phyloP scores from a whole-genome alignment of 2,797 vertebrate species.

The Australoheros facetus region DNA sequence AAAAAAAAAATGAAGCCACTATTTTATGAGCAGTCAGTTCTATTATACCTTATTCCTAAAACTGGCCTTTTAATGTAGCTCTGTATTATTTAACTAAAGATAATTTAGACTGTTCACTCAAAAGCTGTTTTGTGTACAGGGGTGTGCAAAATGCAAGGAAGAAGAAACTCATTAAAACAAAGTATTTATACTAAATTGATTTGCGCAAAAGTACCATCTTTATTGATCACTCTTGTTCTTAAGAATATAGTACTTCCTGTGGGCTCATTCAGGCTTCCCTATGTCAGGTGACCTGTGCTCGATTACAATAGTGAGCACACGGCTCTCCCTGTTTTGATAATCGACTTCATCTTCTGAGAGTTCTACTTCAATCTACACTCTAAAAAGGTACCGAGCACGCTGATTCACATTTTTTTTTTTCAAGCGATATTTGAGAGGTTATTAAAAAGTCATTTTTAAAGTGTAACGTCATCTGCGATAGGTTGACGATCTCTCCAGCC shows the following conservation, averaged over 20 bases:
- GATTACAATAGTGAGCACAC: background rate
- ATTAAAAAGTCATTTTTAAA: no score
- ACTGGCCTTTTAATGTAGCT: background rate
- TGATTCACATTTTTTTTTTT: background rate
- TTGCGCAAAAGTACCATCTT: background rate
- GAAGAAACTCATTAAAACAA: background rate
- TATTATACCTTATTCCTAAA: background rate
- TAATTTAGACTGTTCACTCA: background rate
- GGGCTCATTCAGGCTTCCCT: background rate
- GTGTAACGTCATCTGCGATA: no score
- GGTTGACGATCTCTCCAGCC: background rate
- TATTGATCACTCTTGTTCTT: background rate
- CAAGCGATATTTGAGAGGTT: background rate
- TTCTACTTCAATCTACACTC: background rate
- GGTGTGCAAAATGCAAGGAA: background rate
- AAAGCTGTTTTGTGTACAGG: background rate
- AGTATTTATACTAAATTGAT: background rate
- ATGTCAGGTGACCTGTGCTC: background rate
- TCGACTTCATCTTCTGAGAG: background rate
- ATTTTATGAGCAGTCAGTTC: no score
- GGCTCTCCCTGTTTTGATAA: no score
- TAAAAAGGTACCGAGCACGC: rapidly evolving
- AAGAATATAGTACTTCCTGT: background rate
- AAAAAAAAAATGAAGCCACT: no score
- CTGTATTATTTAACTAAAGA: background rate